Evolutionary conservation across 1,140 invertebrate genomes (phyloP).

Genomic region (Micrasema longulum): DNA sequence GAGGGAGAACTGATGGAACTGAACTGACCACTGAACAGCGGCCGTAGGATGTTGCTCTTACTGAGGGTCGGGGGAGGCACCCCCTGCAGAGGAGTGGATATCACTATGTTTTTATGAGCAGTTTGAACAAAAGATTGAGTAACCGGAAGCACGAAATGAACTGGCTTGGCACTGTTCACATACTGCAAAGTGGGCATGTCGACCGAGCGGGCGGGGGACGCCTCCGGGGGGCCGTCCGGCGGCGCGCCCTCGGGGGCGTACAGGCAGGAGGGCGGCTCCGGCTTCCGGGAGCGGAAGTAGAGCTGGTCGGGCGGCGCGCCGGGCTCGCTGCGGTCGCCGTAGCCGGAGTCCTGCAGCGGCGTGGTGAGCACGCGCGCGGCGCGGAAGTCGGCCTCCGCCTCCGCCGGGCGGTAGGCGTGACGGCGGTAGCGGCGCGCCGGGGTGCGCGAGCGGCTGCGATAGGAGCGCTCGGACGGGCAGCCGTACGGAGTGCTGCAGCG

Average conservation of each 20-base stretch:
- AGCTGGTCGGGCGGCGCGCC: neutral
- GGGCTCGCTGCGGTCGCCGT: conserved; percentile 19
- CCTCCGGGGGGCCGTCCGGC: neutral
- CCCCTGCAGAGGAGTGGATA: conserved; percentile 11
- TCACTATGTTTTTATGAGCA: conserved; percentile 46
- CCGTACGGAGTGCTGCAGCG: conserved; percentile 60
- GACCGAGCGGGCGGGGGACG: neutral
- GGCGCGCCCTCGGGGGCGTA: neutral
- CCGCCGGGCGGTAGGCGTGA: conserved; percentile 11
- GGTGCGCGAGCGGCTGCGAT: conserved; percentile 40
- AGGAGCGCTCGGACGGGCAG: conserved; percentile 58
- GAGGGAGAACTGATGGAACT: conserved; percentile 57
- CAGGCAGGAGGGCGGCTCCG: conserved; percentile 9
- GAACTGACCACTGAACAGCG: conserved; percentile 53
- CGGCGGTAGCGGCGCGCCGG: conserved; percentile 14
- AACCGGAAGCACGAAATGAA: conserved; percentile 62
- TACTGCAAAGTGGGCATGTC: conserved; percentile 57
- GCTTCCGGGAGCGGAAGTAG: conserved; percentile 1
- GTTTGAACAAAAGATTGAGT: conserved; percentile 62
- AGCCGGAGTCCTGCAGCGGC: conserved; percentile 31
- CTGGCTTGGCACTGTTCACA: conserved; percentile 59
- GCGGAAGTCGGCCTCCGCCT: conserved; percentile 29
- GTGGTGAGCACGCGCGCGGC: conserved; percentile 19
- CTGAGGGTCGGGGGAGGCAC: neutral
- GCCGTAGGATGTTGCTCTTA: conserved; percentile 27